Conservation (phyloP, 1,140 invertebrate genomes). For the Harpegnathos saltator region DNA sequence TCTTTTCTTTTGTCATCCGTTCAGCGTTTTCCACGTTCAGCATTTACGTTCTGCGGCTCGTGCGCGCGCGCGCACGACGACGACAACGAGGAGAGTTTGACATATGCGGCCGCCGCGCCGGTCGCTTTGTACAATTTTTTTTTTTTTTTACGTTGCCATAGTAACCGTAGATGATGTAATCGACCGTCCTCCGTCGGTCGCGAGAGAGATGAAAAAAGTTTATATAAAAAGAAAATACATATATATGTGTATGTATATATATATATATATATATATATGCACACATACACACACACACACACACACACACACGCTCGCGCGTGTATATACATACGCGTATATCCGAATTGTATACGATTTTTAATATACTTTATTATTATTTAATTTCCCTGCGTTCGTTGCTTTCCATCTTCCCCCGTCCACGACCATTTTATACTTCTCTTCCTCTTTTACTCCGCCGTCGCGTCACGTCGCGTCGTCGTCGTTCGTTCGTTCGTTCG, state of each 20-base stretch:
- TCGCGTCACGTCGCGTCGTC: too few relatives aligned
- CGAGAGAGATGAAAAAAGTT: slow-evolving; percentile 24
- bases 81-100: too few relatives aligned
- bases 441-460: neutral
- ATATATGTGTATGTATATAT: slow-evolving; percentile 46
- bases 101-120: slow-evolving; percentile 21
- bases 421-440: too few relatives aligned
- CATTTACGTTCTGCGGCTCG: slow-evolving; percentile 59
- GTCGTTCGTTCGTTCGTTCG: too few relatives aligned
- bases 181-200: slow-evolving; percentile 52
- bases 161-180: slow-evolving; percentile 77
- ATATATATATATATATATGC: slow-evolving; percentile 65
- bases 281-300: slow-evolving; percentile 76
- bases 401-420: slow-evolving; percentile 10
- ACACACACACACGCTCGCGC: slow-evolving; percentile 33
- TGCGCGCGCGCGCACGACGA: slow-evolving; percentile 19
- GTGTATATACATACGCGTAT: slow-evolving; percentile 74
- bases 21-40: slow-evolving; percentile 71
- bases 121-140: slow-evolving; percentile 76
- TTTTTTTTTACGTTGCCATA: slow-evolving; percentile 82
- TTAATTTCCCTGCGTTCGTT: slow-evolving; percentile 75
- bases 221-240: slow-evolving; percentile 47
- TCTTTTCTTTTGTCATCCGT: slow-evolving; percentile 57
- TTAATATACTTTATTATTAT: slow-evolving; percentile 86
- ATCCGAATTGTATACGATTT: slow-evolving; percentile 86